These are phyloP conservation scores for Machaerirhynchus nigripectus DNA, from an alignment of 2,113 vertebrate species.

Conservation along the genomic window DNA sequence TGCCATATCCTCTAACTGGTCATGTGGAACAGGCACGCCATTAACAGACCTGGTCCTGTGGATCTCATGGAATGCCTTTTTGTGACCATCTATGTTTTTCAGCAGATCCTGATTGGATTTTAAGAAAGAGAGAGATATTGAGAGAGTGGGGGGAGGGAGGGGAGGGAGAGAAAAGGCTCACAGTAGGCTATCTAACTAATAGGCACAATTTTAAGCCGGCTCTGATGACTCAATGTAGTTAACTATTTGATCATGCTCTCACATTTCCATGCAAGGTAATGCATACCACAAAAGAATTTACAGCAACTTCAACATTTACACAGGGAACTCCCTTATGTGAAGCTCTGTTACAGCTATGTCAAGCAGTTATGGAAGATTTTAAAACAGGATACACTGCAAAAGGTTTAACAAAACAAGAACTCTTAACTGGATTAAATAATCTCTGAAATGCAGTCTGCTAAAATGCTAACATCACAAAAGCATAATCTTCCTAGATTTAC, in stretches of 20 bases:
- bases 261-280: conserved; percentile 36
- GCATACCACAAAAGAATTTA: not conserved
- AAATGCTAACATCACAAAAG: not conserved
- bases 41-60: conserved; percentile 90
- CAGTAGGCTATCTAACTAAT: conserved; percentile 61
- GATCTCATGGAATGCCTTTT: conserved; percentile 93
- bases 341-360: not conserved
- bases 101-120: conserved; percentile 85
- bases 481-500: not conserved
- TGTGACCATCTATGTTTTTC: conserved; percentile 89
- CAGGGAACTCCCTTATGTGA: not conserved
- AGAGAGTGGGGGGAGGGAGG: not conserved
- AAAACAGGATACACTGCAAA: conserved; percentile 49
- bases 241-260: conserved; percentile 58
- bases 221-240: conserved; percentile 73
- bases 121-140: not conserved
- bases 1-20: conserved; percentile 96
- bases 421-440: not conserved
- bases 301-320: not conserved
- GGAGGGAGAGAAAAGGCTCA: conserved; percentile 39
- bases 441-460: not conserved
- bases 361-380: conserved; percentile 42
- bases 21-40: conserved; percentile 89
- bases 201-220: conserved; percentile 64
- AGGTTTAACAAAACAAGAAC: conserved; percentile 52